Evolutionary conservation across 2,113 vertebrate species (phyloP).

Genomic region (Saimiri boliviensis): DNA sequence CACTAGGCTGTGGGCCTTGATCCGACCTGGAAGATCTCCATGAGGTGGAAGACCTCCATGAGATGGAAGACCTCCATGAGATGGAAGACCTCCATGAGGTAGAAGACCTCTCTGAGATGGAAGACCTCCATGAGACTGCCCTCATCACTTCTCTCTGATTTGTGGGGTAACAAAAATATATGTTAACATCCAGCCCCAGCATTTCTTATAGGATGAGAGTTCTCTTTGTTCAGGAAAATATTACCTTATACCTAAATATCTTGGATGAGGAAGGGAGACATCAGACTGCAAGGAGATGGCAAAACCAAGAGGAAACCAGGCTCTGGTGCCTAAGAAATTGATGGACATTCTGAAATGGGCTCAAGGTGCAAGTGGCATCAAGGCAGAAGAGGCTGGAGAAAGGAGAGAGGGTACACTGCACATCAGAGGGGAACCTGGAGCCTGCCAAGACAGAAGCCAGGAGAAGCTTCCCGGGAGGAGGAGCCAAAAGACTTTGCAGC

Average conservation of each 20-base stretch:
- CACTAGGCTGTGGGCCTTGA: too few relatives aligned
- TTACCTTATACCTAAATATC: neutral
- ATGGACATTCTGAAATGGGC: fast-evolving
- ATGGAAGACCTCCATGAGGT: neutral
- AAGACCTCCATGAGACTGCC: neutral
- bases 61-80: neutral
- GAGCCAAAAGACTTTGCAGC: neutral
- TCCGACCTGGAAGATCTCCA: neutral
- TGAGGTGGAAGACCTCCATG: neutral
- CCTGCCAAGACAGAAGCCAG: neutral
- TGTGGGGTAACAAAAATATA: too few relatives aligned
- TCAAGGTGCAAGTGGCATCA: fast-evolving
- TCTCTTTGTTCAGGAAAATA: neutral
- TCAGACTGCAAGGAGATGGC: neutral
- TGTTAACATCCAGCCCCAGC: neutral
- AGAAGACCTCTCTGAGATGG: too few relatives aligned
- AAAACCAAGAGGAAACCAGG: neutral
- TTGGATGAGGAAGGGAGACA: neutral
- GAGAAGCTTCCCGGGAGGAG: neutral
- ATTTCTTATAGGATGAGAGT: neutral
- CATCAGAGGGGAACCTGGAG: neutral
- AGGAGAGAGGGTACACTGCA: neutral
- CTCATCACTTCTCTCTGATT: neutral
- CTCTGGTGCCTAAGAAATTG: neutral
- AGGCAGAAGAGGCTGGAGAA: neutral